phyloP scores from a whole-genome alignment of 92 coral and sea anemone genomes.

The Zoanthus gigantus region DNA sequence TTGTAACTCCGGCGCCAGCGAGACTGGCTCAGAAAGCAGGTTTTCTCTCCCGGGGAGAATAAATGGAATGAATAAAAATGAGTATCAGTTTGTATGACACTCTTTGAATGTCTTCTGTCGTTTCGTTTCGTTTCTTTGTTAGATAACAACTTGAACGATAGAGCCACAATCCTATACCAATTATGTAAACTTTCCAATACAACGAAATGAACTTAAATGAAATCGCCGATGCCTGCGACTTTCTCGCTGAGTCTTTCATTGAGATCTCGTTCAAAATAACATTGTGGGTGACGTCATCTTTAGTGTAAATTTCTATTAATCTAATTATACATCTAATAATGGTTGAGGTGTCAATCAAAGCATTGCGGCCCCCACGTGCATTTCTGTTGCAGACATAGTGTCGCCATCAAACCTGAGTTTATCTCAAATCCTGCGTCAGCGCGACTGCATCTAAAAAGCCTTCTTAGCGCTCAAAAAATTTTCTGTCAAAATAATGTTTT shows the following conservation, averaged over 20 bases:
- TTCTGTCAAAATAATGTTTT: conserved; percentile 42
- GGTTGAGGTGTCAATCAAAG: conserved; percentile 85
- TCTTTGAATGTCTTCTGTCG: conserved; percentile 46
- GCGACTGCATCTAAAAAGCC: conserved; percentile 61
- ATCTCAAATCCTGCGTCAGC: conserved; percentile 74
- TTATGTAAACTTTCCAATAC: not conserved
- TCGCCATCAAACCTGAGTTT: conserved; percentile 83
- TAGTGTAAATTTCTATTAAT: conserved; percentile 85
- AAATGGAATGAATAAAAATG: conserved; percentile 78
- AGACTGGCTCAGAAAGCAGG: conserved; percentile 72
- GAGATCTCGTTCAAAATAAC: conserved; percentile 43
- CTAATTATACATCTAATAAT: conserved; percentile 88
- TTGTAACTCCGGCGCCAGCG: conserved; percentile 87
- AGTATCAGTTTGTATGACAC: conserved; percentile 65
- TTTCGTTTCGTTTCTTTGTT: not conserved
- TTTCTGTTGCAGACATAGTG: conserved; percentile 79
- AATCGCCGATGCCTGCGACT: not conserved
- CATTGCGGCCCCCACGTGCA: conserved; percentile 80
- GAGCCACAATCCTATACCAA: not conserved
- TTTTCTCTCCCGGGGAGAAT: conserved; percentile 88
- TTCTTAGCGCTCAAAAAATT: conserved; percentile 66
- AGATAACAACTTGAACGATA: not conserved
- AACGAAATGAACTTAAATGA: conserved; percentile 11
- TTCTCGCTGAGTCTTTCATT: conserved; percentile 34
- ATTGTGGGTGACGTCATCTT: conserved; percentile 79